Base-by-base conservation (phyloP, 2,888 invertebrate species). In the Dryocosmus kuriphilus region DNA sequence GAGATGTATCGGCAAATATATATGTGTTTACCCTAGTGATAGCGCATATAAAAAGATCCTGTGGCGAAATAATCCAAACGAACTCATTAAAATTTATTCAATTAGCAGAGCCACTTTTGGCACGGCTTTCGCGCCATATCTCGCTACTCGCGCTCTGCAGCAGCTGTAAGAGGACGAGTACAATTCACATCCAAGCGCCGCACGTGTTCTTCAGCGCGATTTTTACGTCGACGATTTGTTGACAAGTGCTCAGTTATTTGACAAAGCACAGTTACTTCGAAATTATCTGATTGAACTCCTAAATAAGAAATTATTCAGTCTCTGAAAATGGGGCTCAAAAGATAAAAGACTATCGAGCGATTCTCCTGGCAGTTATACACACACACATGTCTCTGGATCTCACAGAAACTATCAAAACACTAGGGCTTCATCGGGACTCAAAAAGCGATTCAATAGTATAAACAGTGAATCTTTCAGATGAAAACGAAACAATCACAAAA, bases 181-280 rank as follows among this genome's bases (percentile, higher is more conserved):
- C n/a, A 19, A 46, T 2, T 61, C 51, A 0, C 83, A 75, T 73
- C 84, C 86, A 5, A 9, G 55, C 0, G 84, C 85, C 4, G 76
- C 83, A 1, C 9, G 46, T 27, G 62, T 73, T 6, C 8, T 85
- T 9, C 61, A 22, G 9, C 57, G 74, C 5, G 83, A 86, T 62
- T 79, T 85, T 7, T 88, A 89, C 61, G 84, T 89, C 2, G 87
- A 89, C 60, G 88, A 88, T 78, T 38, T 86, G 0, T 32, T 86
- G 9, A 77, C 84, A 0, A 85, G 85, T 4, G 80, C 80, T 0
- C 2, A 57, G 11, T 75, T 61, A 1, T 9, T 67, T 0, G 78
- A 75, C 2, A 41, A 63, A 2, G 77, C 75, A 0, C 32, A 38
- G 8, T 30, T 55, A 22, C 19, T 77, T 4, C 74, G 77, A 0